A percentile compares a stretch with the other conserved stretches of the same genome.
Conservation (phyloP, 2,888 invertebrate genomes). For the Hydroisotoma schaefferi region DNA sequence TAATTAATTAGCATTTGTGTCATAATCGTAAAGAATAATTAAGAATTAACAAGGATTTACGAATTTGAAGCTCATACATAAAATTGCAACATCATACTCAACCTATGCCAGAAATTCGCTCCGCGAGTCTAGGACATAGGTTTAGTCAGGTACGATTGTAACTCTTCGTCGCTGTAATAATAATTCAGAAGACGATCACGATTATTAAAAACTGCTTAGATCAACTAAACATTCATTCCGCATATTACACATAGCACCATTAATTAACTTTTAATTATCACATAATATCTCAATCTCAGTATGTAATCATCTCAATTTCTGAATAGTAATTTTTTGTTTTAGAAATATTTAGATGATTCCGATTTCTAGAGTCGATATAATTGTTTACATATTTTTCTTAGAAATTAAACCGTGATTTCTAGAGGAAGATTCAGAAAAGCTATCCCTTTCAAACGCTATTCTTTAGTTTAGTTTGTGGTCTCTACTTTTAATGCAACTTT, state of each 20-base stretch:
- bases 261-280: not conserved
- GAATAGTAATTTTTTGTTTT: no score
- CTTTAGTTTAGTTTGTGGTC: no score
- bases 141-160: conserved; percentile 33
- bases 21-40: no score
- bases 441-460: no score
- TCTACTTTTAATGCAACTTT: no score
- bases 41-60: no score
- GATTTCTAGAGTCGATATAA: no score
- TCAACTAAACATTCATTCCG: conserved; percentile 16
- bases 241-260: not conserved
- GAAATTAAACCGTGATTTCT: no score
- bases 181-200: conserved; percentile 7
- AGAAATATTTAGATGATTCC: no score
- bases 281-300: not conserved
- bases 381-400: no score
- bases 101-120: conserved; percentile 4
- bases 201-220: conserved; percentile 7
- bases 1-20: no score
- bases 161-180: conserved; percentile 22
- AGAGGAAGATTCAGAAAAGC: no score
- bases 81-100: not conserved
- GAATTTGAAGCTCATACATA: conserved; percentile 5
- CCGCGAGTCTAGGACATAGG: not conserved
- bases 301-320: not conserved